phyloP scores from a whole-genome alignment of 2,113 vertebrate genomes.

The Callorhinus ursinus region DNA sequence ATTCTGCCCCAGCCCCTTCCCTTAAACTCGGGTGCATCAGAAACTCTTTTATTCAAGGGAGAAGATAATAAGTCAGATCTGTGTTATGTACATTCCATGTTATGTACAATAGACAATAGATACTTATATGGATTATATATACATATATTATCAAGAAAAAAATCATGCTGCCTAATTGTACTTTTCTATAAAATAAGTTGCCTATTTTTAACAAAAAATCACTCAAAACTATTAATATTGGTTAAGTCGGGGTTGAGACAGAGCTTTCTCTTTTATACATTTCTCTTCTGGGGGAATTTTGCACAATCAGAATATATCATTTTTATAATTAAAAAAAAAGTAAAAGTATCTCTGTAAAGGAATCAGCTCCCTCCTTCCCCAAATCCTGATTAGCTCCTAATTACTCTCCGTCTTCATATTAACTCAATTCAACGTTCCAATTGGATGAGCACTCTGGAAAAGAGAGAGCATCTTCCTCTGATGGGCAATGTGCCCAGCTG shows the following conservation, averaged over 20 bases:
- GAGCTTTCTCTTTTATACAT: neutral
- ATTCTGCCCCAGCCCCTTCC: neutral
- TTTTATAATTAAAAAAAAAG: constrained; percentile 28
- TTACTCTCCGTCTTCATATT: constrained; percentile 68
- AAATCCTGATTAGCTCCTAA: constrained; percentile 72
- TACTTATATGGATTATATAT: neutral
- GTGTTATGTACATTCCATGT: neutral
- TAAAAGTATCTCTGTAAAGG: constrained; percentile 49
- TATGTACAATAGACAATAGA: neutral
- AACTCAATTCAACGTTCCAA: constrained; percentile 58
- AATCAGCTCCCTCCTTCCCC: constrained; percentile 23
- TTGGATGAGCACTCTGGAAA: constrained; percentile 48
- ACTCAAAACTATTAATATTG: constrained; percentile 1
- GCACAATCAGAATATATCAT: constrained; percentile 4
- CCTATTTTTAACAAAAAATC: constrained; percentile 50
- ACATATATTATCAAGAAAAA: neutral
- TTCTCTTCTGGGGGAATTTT: constrained; percentile 30
- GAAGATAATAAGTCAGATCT: neutral
- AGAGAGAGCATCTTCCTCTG: constrained; percentile 8
- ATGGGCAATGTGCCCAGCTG: constrained; percentile 8
- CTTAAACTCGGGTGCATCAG: neutral
- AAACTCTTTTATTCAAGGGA: neutral
- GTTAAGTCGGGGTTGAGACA: neutral
- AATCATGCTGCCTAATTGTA: neutral
- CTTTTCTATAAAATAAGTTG: constrained; percentile 40